These are phyloP conservation scores for Recurvirostra avosetta DNA, from an alignment of 2,113 vertebrate species.

Conservation along the genomic window DNA sequence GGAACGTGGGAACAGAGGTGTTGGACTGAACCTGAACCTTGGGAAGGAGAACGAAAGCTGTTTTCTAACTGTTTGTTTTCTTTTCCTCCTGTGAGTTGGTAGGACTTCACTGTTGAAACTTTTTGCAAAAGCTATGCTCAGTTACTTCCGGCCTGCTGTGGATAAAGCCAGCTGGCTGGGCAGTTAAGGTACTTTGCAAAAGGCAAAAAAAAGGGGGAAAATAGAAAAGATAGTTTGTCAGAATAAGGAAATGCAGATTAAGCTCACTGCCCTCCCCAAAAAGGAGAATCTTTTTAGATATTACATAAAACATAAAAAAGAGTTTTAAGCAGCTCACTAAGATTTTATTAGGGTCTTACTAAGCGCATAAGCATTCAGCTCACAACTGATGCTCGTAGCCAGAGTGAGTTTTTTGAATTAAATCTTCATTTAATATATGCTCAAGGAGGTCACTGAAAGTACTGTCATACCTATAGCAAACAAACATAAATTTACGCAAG, in stretches of 20 bases:
- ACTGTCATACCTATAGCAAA: not conserved
- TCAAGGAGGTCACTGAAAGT: not conserved
- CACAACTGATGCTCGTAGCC: not conserved
- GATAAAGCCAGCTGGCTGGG: constrained; percentile 1
- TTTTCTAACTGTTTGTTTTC: not conserved
- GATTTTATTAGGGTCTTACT: not conserved
- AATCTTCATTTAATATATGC: not conserved
- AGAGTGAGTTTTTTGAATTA: not conserved
- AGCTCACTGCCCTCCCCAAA: not conserved
- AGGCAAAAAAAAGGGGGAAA: not conserved
- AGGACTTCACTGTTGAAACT: not conserved
- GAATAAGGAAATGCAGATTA: not conserved
- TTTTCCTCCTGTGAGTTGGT: not conserved
- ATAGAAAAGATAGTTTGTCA: not conserved
- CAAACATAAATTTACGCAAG: not conserved
- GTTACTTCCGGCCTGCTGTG: not conserved
- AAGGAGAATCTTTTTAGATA: not conserved
- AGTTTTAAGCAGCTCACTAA: not conserved
- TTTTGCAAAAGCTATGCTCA: not conserved
- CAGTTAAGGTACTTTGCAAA: constrained; percentile 34
- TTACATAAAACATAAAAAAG: not conserved
- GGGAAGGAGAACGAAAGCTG: not conserved
- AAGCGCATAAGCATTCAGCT: not conserved
- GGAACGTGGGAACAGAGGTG: not conserved
- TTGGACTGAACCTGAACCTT: not conserved